Percentiles rank a stretch among this genome's conserved stretches.
These are phyloP conservation scores for Pteropus alecto DNA, from an alignment of 2,113 vertebrate genomes.

Conservation along the genomic window DNA sequence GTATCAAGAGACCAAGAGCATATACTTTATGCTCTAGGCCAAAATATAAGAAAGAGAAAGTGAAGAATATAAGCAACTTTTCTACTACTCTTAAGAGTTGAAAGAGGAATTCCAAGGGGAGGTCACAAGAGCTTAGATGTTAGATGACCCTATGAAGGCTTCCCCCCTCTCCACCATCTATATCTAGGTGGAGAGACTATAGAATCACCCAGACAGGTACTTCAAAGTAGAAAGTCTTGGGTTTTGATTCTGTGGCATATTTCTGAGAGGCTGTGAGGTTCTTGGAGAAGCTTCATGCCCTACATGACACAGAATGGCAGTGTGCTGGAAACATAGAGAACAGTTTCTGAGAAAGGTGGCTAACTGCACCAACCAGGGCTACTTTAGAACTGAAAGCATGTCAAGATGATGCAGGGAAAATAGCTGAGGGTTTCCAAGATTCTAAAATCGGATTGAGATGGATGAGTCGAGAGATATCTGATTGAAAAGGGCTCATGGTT, in stretches of 20 bases:
- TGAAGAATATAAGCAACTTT: neutral
- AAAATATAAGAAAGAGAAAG: neutral
- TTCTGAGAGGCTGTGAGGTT: neutral
- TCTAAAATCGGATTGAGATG: neutral
- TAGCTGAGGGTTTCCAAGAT: neutral
- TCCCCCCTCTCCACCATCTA: rapidly evolving
- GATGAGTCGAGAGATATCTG: neutral
- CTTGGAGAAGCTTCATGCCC: neutral
- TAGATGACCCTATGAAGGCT: too few species aligned
- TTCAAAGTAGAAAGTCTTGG: neutral
- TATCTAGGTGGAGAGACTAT: neutral
- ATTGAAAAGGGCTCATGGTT: neutral
- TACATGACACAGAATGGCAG: too few species aligned
- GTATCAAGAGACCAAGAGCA: neutral
- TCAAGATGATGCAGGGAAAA: neutral
- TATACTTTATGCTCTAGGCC: neutral
- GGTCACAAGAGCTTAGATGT: neutral
- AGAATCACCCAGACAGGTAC: neutral
- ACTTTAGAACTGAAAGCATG: neutral
- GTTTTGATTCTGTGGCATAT: neutral
- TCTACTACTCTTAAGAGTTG: neutral
- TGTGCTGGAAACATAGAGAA: neutral
- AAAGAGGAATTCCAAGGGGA: neutral
- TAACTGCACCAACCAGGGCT: neutral
- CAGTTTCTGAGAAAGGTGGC: neutral